Percentiles rank a stretch among this genome's conserved stretches.
Conservation (phyloP, 2,888 invertebrate genomes). For the Athrips mouffetella region DNA sequence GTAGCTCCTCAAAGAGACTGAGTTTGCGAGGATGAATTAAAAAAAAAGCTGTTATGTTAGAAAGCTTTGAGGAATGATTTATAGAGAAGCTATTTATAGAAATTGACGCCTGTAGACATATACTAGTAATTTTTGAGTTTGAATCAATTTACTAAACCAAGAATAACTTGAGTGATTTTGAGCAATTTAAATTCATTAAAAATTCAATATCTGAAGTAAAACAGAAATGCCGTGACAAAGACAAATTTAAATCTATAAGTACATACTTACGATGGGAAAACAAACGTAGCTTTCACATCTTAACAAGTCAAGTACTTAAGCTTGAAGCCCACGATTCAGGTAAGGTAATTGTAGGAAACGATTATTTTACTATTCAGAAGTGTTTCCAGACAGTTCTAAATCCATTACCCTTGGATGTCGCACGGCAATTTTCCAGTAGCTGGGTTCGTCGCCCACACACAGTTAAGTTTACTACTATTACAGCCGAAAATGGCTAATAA, state of each 20-base stretch:
- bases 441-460: constrained; percentile 61
- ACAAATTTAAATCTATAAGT: neutral
- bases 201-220: neutral
- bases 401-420: constrained; percentile 70
- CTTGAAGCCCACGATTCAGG: constrained; percentile 14
- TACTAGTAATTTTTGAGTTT: too few species aligned
- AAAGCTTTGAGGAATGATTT: too few species aligned
- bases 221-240: constrained; percentile 1
- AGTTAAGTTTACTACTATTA: constrained; percentile 53
- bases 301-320: constrained; percentile 12
- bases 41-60: too few species aligned
- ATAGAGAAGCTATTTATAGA: too few species aligned
- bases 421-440: constrained; percentile 75
- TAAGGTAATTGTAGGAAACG: constrained; percentile 59
- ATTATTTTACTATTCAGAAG: constrained; percentile 67
- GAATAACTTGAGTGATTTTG: too few species aligned
- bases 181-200: neutral
- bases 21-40: too few species aligned
- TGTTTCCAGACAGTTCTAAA: constrained; percentile 69
- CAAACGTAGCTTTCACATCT: constrained; percentile 12
- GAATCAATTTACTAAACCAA: too few species aligned
- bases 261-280: constrained; percentile 2
- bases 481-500: constrained; percentile 69
- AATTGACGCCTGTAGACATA: too few species aligned
- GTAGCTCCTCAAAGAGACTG: too few species aligned